Base-by-base conservation (phyloP, 1,140 invertebrate species). In the Tigriopus japonicus region DNA sequence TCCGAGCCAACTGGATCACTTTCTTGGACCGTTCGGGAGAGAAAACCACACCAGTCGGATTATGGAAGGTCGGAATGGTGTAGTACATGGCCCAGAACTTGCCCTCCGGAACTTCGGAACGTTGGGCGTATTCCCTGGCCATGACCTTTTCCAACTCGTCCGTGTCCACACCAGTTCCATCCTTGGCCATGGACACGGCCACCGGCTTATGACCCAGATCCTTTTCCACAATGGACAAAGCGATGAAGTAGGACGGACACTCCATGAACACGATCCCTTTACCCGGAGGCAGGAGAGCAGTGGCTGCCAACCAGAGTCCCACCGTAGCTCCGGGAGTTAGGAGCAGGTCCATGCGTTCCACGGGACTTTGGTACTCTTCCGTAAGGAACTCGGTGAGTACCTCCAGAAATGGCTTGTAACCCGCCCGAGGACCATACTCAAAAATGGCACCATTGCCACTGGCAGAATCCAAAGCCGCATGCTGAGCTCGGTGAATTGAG, bases 231-330 rank as follows among this genome's bases (percentile, higher is more conserved):
- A 72, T 68, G 45, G 77, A 73, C 10, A 80, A 65, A 7, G 78
- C 80, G 64, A 79, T 74, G 73, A 81, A 82, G 64, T 83, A 83
- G 13, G 80, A 80, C 28, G 76, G 78, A 69, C 83, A 78, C 65
- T 83, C 81, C 9, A 82, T 75, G 67, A 82, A 83, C 42, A 83
- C 76, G 23, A 76, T 67, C 1, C 74, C 75, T 56, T 76, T 71
- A 13, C 76, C 73, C n/a, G 74, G 72, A 35, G 28, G 28, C 42
- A 83, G 70, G 40, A 83, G 63, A 6, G 74, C 75, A 14, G 73
- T 76, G 0, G 80, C 64, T n/a, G 78, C 65, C 19, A 81, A 63
- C 63, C 79, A 76, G 2, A 83, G 64, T 1, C 80, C 81, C 62
- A 80, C 75, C 0, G 79, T 75, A 2, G 81, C 81, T 1, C 81